A percentile compares a stretch with the other conserved stretches of the same genome.
Evolutionary conservation across 2,113 vertebrate genomes (phyloP).

Genomic region (Suncus etruscus): DNA sequence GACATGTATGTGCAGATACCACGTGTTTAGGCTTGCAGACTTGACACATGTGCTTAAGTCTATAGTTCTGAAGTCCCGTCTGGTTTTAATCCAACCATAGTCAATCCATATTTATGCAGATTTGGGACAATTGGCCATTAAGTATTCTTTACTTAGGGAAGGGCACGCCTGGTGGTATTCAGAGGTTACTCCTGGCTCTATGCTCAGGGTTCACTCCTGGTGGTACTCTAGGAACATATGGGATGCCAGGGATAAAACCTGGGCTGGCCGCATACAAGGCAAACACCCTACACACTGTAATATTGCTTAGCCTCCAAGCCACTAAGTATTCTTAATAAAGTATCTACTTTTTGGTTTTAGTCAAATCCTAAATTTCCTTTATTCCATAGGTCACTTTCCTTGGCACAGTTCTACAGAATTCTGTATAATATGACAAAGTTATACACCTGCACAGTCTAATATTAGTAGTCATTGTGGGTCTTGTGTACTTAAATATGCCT

Average conservation of each 20-base stretch:
- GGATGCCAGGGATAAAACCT: too few relatives aligned
- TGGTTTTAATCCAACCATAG: slow-evolving; percentile 22
- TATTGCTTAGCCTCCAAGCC: too few relatives aligned
- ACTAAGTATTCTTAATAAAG: slow-evolving; percentile 22
- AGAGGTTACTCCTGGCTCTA: too few relatives aligned
- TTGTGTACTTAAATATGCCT: background rate
- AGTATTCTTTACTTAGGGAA: background rate
- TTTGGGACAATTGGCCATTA: background rate
- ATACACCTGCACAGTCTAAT: background rate
- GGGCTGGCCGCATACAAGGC: too few relatives aligned
- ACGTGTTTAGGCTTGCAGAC: too few relatives aligned
- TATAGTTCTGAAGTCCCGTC: slow-evolving; percentile 7
- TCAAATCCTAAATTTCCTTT: slow-evolving; percentile 32
- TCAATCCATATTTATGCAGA: slow-evolving; percentile 16
- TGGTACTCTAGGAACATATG: too few relatives aligned
- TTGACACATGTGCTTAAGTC: too few relatives aligned
- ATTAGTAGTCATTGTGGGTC: background rate
- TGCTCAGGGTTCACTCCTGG: too few relatives aligned
- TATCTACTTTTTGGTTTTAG: background rate
- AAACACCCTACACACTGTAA: too few relatives aligned
- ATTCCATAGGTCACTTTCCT: background rate
- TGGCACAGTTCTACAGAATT: background rate
- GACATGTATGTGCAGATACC: too few relatives aligned
- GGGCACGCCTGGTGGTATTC: too few relatives aligned
- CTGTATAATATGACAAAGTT: background rate